Base-by-base conservation (phyloP, 2,888 invertebrate genomes). In the Orthosia cruda region DNA sequence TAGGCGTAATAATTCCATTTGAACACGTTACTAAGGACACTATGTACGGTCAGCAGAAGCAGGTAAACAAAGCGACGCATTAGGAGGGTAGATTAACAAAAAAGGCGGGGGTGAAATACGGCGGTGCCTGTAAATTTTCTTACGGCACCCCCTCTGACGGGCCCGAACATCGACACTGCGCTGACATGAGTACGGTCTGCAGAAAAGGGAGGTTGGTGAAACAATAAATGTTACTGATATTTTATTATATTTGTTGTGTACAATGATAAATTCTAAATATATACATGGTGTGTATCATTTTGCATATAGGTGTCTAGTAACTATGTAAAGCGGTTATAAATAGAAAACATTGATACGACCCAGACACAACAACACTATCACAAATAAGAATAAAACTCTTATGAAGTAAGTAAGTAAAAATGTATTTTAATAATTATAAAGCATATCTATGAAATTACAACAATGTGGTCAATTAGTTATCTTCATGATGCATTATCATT, bases 51-150 rank as follows among this genome's bases (percentile, higher is more conserved):
- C 96, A 96, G 95, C 95, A 96, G 95, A 95, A 96, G 95, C 95
- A 96, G 95, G 95, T 96, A 96, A 96, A 96, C 96, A 96, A 94
- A 95, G 95, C 95, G 94, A 93, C 94, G 93, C 96, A 96, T 96
- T 96, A 96, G 92, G 94, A 94, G 95, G 96, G 95, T 94, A 95
- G 96, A 96, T 96, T 96, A 96, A 94, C 96, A 93, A 93, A 94
- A 94, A 94, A 93, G 93, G 93, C 92, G 93, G 90, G 87, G 94
- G 94, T 96, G 95, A 96, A 96, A 95, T 96, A 96, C 95, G 95
- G 92, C 93, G 93, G 94, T 92, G 95, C 95, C 94, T 95, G 96
- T 96, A 96, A 96, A 96, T 96, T 96, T 96, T 95, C 96, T 96
- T 96, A 94, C 95, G 92, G 90, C 92, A 76, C 94, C 94, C 95